Base-by-base conservation (phyloP, 2,113 vertebrate genomes). In the Uria aalge region DNA sequence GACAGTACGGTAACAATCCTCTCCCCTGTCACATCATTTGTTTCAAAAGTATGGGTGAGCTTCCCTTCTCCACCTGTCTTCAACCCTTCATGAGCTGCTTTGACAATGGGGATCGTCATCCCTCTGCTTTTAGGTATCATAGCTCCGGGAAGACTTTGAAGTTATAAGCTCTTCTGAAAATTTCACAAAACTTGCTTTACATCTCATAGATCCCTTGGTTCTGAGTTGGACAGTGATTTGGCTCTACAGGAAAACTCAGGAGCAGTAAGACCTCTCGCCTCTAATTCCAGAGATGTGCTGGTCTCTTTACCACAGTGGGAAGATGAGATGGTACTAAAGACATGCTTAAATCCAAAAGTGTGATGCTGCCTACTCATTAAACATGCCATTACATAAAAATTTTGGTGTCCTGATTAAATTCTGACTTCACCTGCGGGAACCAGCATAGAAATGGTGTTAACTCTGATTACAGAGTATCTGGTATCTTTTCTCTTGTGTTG, bases 51-150 rank as follows among this genome's bases (percentile, higher is more conserved):
- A 38, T 72, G 89, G 55, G 45, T 45, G 95, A 91, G 80, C 85
- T 90, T 92, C 81, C 74, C 93, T 95, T 76, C 78, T 50, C 84
- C 85, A 8, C 48, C 67, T 88, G 43, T 30, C 86, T 69, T 43
- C n/a, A 77, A 8, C 93, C 86, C 77, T 84, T 82, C 27, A 14
- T 43, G 15, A 36, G 24, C 48, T 40, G 55, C 79, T 78, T 23
- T 36, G 55, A 1, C 32, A 10, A 0, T 0, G 16, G 56, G 19
- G 20, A 8, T 75, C 0, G 0, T 38, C 6, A 0, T 59, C 24
- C 12, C 45, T 27, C 29, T 55, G 38, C 57, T 23, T 82, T 36
- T 29, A 2, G 81, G 22, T 30, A 6, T 17, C 29, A 5, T 0
- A 53, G 38, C 3, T 57, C 27, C 5, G 48, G 50, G 47, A 10